Base-by-base conservation (phyloP, 1,140 invertebrate genomes). In the Dendrolimus kikuchii region DNA sequence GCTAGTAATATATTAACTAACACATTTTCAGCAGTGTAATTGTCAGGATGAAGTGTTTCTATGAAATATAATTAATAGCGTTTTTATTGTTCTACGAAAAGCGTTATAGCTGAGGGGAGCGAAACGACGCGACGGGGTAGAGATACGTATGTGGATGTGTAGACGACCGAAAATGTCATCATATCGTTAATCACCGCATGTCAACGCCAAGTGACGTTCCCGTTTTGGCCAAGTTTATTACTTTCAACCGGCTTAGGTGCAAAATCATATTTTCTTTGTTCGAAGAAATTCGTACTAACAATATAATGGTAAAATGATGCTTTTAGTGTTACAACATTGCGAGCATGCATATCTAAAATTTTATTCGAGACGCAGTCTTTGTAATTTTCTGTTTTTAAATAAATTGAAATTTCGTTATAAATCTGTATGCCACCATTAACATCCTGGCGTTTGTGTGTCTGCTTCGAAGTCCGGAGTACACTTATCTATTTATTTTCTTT, bases 101-200 rank as follows among this genome's bases (percentile, higher is more conserved):
- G 45, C 40, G 10, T 40, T 40, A 41, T 38, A 36, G 38, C 2
- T 47, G n/a, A 52, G 40, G 50, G 49, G 51, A 41, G 43, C 6
- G 43, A 5, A 39, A 40, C 42, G 39, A 40, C n/a, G 38, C n/a
- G 39, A 10, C 9, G n/a, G 49, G 49, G 46, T 48, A 47, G 53
- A 47, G 42, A 38, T 42, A 40, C 38, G 51, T n/a, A n/a, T n/a
- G n/a, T n/a, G n/a, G n/a, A n/a, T n/a, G n/a, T 23, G 23, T 23
- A 2, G 23, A 23, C 23, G 6, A 42, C 50, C 10, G 36, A 45
- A 48, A 56, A 62, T 51, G 51, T 61, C 62, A 57, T 52, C 62
- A 62, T 52, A 54, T 74, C 71, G 63, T 74, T 68, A 68, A 74
- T 74, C 69, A 72, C 60, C 53, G 7, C 43, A 63, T 68, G 69